Evolutionary conservation across 2,888 invertebrate genomes (phyloP), one percentile per base, ranked within the genome.

Genomic region (Heteropelma amictum): DNA sequence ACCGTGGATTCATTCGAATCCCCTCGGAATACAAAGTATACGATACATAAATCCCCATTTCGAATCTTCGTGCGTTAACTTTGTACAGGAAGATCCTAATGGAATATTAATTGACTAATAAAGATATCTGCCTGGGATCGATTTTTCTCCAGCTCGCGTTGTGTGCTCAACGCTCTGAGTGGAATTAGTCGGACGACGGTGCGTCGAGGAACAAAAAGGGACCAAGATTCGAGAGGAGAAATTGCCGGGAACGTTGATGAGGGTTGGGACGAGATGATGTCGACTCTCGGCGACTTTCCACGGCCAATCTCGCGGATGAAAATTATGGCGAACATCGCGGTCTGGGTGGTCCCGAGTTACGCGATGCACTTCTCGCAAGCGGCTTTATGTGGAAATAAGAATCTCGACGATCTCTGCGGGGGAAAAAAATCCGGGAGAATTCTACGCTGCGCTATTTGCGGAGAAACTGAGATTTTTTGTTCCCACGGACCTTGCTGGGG

Each of bases 11-110:
- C 64, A 71, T 70, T 69, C 47, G 61, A 30, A 64, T 65, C 71
- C 64, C 40, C 47, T 47, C 23, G 60, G 67, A 56, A 71, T 60
- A 68, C 76, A 72, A 72, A 76, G 72, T 68, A 68, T 72, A 51
- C 28, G 64, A 68, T 63, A 63, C n/a, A n/a, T n/a, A 72, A 42
- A 35, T 40, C 63, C 33, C 33, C 38, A 73, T 54, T 60, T 68
- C 58, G 67, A 77, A 56, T 51, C 51, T 56, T 38, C 1, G 26
- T 33, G 21, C 7, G 35, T 7, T 28, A 30, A 40, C n/a, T 19
- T 23, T 40, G n/a, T n/a, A n/a, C 45, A 61, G 40, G 67, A 33
- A 61, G 56, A 71, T 45, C 49, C 35, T 51, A 49, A 71, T 68
- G 72, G 61, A 38, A 72, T 63, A 58, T 68, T 60, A 51, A 72